Percentiles rank a stretch among this genome's conserved stretches.
These are phyloP conservation scores for Triplophysa tibetana DNA, from an alignment of 2,113 vertebrate genomes.

Conservation along the genomic window DNA sequence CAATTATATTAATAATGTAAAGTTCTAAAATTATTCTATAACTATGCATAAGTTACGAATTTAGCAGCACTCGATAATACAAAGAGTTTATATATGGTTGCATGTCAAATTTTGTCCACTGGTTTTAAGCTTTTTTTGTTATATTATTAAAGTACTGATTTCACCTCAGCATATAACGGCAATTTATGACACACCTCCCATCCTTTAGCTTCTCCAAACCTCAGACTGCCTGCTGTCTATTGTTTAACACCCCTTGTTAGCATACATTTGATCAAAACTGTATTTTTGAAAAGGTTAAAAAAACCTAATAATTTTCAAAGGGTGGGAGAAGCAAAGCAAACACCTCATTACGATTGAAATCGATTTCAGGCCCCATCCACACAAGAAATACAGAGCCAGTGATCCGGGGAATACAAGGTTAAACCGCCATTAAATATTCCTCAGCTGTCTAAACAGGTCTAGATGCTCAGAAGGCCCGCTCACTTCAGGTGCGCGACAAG, in stretches of 20 bases:
- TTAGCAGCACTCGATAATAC: too few species aligned
- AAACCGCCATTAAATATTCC: slow-evolving; percentile 49
- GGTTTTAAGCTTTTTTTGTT: too few species aligned
- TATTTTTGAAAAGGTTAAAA: too few species aligned
- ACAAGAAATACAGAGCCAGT: slow-evolving; percentile 21
- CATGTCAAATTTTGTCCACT: too few species aligned
- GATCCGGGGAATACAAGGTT: slow-evolving; percentile 61
- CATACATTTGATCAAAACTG: not conserved
- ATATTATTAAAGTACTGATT: not conserved
- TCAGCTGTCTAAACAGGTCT: slow-evolving; percentile 52
- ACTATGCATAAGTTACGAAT: too few species aligned
- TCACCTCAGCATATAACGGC: not conserved
- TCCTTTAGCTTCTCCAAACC: too few species aligned
- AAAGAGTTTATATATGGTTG: too few species aligned
- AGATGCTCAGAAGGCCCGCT: slow-evolving; percentile 55
- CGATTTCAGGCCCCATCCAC: slow-evolving; percentile 9
- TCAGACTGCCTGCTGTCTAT: not conserved
- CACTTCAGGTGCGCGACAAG: slow-evolving; percentile 26
- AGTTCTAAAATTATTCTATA: too few species aligned
- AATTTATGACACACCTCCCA: not conserved
- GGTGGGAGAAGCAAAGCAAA: not conserved
- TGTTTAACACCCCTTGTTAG: not conserved
- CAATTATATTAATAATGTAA: too few species aligned
- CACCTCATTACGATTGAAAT: slow-evolving; percentile 32
- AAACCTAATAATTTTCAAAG: not conserved